Base-by-base conservation (phyloP, 2,113 vertebrate species). In the Labrus mixtus region DNA sequence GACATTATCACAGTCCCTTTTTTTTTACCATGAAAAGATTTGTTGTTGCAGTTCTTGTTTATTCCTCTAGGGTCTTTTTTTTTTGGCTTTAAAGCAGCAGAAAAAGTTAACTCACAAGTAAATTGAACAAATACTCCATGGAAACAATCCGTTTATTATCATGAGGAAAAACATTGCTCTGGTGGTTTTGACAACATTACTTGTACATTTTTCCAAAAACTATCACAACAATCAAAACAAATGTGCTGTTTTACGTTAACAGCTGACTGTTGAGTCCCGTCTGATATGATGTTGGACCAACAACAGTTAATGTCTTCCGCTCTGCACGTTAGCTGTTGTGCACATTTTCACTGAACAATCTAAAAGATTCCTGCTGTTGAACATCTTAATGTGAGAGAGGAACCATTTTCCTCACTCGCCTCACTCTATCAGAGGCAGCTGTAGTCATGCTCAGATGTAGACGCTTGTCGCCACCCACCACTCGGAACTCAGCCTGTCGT, bases 341-440 rank as follows among this genome's bases (percentile, higher is more conserved):
- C 36, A 41, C 39, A 23, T 7, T 0, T 39, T 41, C 41, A 29
- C 37, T 4, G n/a, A 36, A 56, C 19, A n/a, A 1, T n/a, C 20
- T 55, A 19, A 56, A 25, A 25, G 10, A 13, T 19, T 20, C 2
- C 12, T 22, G 50, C 23, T 46, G 17, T 29, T 43, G 6, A 33
- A 12, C 19, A 8, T 73, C 29, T 33, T 33, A 7, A 46, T 37
- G 0, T 46, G 29, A 23, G 11, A 23, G 46, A 43, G 36, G 54
- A 60, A 25, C 19, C 29, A 19, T 48, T 48, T 36, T 33, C 48
- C 37, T 13, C 25, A 13, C 53, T 43, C 10, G 62, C 19, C 25
- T 8, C 20, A 22, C 17, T 72, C 16, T 66, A 59, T 46, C 29
- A 29, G 51, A 60, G 43, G 33, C 70, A 12, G n/a, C 41, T 68